Percentiles rank a stretch among this genome's conserved stretches.
Evolutionary conservation across 1,140 invertebrate species (phyloP).

Genomic region (Eufriesea mexicana): DNA sequence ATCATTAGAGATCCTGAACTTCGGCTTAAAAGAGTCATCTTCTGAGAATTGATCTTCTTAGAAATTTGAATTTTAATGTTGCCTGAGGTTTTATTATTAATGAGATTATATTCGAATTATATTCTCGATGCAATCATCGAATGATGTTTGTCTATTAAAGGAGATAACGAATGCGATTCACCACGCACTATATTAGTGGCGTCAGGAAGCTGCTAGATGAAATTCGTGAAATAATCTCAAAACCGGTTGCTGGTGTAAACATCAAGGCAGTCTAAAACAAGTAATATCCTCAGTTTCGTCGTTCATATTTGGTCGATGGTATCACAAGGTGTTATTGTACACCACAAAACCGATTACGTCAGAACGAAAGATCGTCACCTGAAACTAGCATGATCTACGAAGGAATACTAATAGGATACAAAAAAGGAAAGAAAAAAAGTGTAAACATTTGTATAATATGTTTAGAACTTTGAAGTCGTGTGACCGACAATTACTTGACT

Average conservation of each 20-base stretch:
- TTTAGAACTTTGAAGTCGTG: not conserved
- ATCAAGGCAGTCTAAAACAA: constrained; percentile 24
- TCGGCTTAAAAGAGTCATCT: too few species aligned
- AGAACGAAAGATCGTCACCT: constrained; percentile 34
- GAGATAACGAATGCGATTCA: not conserved
- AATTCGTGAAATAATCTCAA: not conserved
- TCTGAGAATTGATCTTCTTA: not conserved
- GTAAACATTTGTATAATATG: constrained; percentile 5
- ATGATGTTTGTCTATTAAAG: not conserved
- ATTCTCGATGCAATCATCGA: not conserved
- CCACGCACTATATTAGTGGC: not conserved
- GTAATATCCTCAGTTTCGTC: constrained; percentile 2
- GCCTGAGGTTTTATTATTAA: not conserved
- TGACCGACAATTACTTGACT: not conserved
- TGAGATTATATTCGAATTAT: not conserved
- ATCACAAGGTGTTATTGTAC: constrained; percentile 39
- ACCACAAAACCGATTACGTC: constrained; percentile 55
- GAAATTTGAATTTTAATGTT: not conserved
- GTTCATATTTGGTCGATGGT: constrained; percentile 59
- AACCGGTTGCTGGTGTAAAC: constrained; percentile 15
- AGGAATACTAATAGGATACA: not conserved
- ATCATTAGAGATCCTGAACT: too few species aligned
- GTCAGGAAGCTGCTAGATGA: constrained; percentile 8
- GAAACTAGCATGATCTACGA: not conserved
- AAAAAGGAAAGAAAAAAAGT: not conserved